These are phyloP conservation scores for Drosophila yooni DNA, from an alignment of 2,888 invertebrate genomes.

Conservation along the genomic window DNA sequence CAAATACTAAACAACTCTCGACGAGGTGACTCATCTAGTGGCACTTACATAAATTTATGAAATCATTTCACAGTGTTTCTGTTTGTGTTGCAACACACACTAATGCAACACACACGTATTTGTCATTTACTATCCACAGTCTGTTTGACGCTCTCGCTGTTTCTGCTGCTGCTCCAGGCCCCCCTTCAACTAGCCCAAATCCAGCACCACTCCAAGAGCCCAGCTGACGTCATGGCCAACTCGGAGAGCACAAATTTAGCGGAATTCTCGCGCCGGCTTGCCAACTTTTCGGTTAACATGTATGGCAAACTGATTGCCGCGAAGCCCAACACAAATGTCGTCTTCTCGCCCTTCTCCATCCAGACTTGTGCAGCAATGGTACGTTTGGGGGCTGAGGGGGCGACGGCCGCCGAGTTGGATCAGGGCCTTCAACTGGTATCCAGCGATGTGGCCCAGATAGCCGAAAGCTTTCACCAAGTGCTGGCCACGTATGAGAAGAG, in stretches of 20 bases:
- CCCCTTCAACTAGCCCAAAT: constrained; percentile 20
- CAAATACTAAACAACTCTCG: constrained; percentile 29
- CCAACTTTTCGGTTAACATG: constrained; percentile 61
- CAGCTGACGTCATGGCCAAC: constrained; percentile 50
- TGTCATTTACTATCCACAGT: constrained; percentile 35
- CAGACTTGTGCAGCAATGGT: constrained; percentile 90
- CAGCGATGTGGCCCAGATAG: constrained; percentile 64
- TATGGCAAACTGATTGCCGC: constrained; percentile 54
- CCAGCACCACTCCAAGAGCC: constrained; percentile 1
- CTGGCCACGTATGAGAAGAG: constrained; percentile 75
- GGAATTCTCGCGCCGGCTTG: constrained; percentile 65
- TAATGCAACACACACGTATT: constrained; percentile 8
- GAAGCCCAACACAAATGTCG: constrained; percentile 87
- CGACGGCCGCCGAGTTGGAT: constrained; percentile 87
- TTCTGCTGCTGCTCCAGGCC: constrained; percentile 43
- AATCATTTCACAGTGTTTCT: constrained; percentile 27
- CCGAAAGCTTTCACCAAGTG: constrained; percentile 74
- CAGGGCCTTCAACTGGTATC: constrained; percentile 86
- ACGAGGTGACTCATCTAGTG: constrained; percentile 70
- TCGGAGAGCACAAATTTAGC: constrained; percentile 28
- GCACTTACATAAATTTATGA: constrained; percentile 72
- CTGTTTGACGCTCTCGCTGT: constrained; percentile 45
- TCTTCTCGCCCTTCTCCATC: constrained; percentile 91
- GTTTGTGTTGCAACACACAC: constrained; percentile 4
- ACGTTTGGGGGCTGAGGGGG: constrained; percentile 89